phyloP scores from a whole-genome alignment of 2,888 invertebrate genomes.

The Latrodectus elegans region DNA sequence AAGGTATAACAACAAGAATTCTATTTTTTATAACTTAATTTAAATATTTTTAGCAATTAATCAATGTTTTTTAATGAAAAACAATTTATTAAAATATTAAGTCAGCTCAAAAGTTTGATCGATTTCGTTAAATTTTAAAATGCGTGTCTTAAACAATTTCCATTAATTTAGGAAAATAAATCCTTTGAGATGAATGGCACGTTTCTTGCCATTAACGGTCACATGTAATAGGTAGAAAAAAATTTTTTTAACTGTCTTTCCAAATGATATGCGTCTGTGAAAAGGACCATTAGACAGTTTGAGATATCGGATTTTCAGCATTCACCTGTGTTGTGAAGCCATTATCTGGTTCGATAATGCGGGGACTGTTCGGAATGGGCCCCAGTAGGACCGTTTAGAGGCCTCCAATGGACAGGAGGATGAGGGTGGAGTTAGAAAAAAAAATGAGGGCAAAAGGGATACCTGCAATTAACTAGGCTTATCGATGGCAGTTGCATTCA shows the following conservation, averaged over 20 bases:
- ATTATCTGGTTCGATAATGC: conserved; percentile 55
- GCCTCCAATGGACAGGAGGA: conserved; percentile 56
- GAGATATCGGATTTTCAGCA: conserved; percentile 53
- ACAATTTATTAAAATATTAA: too few relatives aligned
- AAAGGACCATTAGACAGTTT: conserved; percentile 41
- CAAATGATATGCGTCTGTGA: conserved; percentile 56
- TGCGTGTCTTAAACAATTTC: background rate
- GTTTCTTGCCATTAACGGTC: conserved; percentile 34
- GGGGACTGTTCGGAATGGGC: conserved; percentile 46
- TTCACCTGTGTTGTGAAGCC: conserved; percentile 53
- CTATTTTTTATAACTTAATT: too few relatives aligned
- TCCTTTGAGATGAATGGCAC: conserved; percentile 16
- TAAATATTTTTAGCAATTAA: too few relatives aligned
- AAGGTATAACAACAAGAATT: too few relatives aligned
- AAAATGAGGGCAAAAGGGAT: conserved; percentile 42
- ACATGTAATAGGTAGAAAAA: conserved; percentile 28
- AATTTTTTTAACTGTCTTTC: conserved; percentile 31
- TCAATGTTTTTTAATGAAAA: too few relatives aligned
- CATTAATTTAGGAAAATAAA: conserved; percentile 39
- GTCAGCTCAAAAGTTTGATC: too few relatives aligned
- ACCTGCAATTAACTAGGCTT: conserved; percentile 64
- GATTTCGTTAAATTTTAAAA: background rate
- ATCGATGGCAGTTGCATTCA: conserved; percentile 41
- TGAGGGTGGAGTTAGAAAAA: conserved; percentile 45
- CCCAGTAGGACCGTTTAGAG: conserved; percentile 55